Conservation (phyloP, 2,888 invertebrate species). For the Macrophya alboannulata region DNA sequence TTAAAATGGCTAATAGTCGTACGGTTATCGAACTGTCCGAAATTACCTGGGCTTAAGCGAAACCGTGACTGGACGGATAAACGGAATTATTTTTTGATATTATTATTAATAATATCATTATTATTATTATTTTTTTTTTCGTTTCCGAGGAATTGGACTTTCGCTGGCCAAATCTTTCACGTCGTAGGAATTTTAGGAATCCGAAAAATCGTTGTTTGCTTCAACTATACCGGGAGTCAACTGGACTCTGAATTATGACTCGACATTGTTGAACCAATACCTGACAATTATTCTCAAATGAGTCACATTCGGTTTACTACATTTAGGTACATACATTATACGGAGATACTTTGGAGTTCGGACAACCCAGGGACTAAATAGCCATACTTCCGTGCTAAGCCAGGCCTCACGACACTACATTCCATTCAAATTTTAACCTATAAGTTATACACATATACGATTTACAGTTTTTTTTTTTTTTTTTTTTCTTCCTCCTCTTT, state of each 20-base stretch:
- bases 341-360: slow-evolving; percentile 24
- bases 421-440: not conserved
- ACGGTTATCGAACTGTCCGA: slow-evolving; percentile 25
- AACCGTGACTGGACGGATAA: not conserved
- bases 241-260: slow-evolving; percentile 21
- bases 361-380: slow-evolving; percentile 8
- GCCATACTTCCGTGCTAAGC: not conserved
- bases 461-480: not conserved
- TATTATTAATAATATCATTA: not conserved
- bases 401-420: not conserved
- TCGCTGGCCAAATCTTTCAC: not conserved
- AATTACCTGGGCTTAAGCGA: not conserved
- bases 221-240: not conserved
- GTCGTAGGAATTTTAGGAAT: slow-evolving; percentile 1
- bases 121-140: not conserved
- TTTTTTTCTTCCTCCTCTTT: too few species aligned
- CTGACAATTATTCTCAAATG: slow-evolving; percentile 8
- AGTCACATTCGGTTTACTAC: slow-evolving; percentile 17
- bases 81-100: not conserved
- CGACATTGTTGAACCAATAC: not conserved
- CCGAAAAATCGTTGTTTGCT: not conserved
- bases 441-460: not conserved
- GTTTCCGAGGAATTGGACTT: not conserved
- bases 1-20: not conserved
- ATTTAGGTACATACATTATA: not conserved